A percentile compares a stretch with the other conserved stretches of the same genome.
Conservation (phyloP, 2,113 vertebrate species). For the Mixornis gularis region DNA sequence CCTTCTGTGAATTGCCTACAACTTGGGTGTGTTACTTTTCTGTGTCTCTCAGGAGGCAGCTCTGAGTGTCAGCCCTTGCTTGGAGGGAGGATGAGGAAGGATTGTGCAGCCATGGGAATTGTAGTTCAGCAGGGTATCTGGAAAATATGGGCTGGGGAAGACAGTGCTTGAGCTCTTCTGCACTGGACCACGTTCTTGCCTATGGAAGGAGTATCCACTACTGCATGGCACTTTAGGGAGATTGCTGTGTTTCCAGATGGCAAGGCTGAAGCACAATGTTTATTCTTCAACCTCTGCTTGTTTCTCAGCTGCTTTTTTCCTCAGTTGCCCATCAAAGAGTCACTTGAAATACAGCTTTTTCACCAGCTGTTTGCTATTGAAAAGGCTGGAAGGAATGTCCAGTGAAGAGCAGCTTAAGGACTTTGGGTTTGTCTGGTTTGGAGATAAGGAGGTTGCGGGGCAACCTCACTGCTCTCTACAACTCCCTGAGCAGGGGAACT, state of each 20-base stretch:
- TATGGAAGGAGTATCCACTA: not conserved
- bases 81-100: not conserved
- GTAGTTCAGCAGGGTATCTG: not conserved
- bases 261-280: fast-evolving
- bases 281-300: not conserved
- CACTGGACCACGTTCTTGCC: not conserved
- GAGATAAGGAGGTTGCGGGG: not conserved
- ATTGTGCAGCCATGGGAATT: not conserved
- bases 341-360: not conserved
- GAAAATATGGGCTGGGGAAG: not conserved
- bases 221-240: not conserved
- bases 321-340: not conserved
- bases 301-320: not conserved
- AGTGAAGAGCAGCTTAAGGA: fast-evolving
- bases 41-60: not conserved
- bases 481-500: not conserved
- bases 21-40: fast-evolving
- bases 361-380: not conserved
- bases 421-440: not conserved
- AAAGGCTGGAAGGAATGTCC: not conserved
- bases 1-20: not conserved
- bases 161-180: not conserved
- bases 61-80: not conserved
- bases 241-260: not conserved
- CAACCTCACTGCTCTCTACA: not conserved